Base-by-base conservation (phyloP, 2,113 vertebrate genomes). In the Maccullochella peelii region DNA sequence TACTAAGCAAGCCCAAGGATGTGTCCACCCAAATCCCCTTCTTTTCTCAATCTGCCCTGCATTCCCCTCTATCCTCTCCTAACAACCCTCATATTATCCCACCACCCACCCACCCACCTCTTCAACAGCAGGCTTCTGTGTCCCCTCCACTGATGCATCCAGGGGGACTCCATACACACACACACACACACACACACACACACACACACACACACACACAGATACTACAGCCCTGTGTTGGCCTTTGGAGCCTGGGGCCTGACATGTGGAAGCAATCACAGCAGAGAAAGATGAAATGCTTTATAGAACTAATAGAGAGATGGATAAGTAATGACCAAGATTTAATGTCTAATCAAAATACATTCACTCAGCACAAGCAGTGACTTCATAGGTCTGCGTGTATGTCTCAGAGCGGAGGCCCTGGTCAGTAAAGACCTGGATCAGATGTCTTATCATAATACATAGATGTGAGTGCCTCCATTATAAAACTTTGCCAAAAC, bases 331-430 rank as follows among this genome's bases (percentile, higher is more conserved):
- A 92, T 89, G 76, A 67, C 55, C 0, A 1, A 67, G 62, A 88
- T 90, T 83, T 89, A 59, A 86, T 91, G 75, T 89, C 87, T 52
- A 92, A 93, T 90, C 85, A 86, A 92, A 94, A 92, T 86, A 91
- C 61, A 66, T 76, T 88, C 74, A 83, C 52, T 74, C 80, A 90
- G 66, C 63, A 86, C 82, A 69, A 79, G 78, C 54, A n/a, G 70
- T 57, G 76, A 82, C 81, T 70, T 90, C 59, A 84, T 70, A 68
- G 69, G 52, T 47, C 47, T 38, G 63, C 6, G 77, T 88, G 47
- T 40, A 25, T 25, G 44, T 62, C 58, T 85, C 52, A 23, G 38
- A 67, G 59, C 3, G 20, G 5, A 80, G 25, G 72, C 61, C 52
- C 49, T 36, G 50, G 57, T 74, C 54, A 75, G 57, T 76, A 87